Evolutionary conservation across 2,113 vertebrate species (phyloP).

Genomic region (Rostratula benghalensis): DNA sequence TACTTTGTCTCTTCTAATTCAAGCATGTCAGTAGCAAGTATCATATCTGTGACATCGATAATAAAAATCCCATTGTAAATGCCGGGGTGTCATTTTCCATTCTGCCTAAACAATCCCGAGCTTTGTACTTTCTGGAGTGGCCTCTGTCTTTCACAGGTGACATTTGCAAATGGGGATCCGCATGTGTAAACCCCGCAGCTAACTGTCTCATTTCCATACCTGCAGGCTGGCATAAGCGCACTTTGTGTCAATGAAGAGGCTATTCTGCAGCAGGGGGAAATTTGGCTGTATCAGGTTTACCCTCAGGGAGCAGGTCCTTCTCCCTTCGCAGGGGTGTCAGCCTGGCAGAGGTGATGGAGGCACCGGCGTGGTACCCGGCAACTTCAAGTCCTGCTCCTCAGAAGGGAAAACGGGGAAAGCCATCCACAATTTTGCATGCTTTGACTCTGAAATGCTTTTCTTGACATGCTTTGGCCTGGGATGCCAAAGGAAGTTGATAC

Average conservation of each 20-base stretch:
- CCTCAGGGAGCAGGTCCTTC: accelerated
- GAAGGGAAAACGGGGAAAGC: background rate
- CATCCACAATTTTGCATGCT: background rate
- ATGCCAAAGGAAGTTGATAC: background rate
- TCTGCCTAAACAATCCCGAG: slow-evolving; percentile 64
- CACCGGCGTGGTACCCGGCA: accelerated
- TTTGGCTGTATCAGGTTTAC: background rate
- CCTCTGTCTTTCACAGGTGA: slow-evolving; percentile 63
- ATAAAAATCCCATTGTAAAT: slow-evolving; percentile 72
- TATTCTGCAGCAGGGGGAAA: background rate
- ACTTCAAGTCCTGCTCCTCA: background rate
- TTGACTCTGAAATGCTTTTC: background rate
- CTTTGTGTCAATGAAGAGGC: slow-evolving; percentile 11
- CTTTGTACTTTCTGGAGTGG: slow-evolving; percentile 58
- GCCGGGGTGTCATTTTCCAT: slow-evolving; percentile 65
- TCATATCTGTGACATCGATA: slow-evolving; percentile 65
- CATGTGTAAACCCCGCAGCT: slow-evolving; percentile 5
- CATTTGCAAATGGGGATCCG: slow-evolving; percentile 46
- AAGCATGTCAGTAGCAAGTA: slow-evolving; percentile 69
- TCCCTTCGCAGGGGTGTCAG: background rate
- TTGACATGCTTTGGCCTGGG: background rate
- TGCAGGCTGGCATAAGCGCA: background rate
- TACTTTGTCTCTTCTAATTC: slow-evolving; percentile 73
- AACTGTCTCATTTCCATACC: background rate
- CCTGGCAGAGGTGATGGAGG: background rate